Percentiles rank a stretch among this genome's conserved stretches.
Evolutionary conservation across 1,140 invertebrate species (phyloP).

Genomic region (Pemphigus obesinymphae): DNA sequence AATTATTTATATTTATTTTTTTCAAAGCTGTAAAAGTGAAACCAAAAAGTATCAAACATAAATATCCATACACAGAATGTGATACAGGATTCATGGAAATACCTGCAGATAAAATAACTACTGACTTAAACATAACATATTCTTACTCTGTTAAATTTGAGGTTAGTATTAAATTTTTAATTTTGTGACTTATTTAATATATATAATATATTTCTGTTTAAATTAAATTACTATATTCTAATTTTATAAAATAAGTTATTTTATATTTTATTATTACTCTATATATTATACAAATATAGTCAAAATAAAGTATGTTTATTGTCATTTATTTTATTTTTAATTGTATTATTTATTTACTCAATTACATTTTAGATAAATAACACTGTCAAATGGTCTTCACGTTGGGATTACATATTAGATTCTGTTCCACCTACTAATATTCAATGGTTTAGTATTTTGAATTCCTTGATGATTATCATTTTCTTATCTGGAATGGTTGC

Average conservation of each 20-base stretch:
- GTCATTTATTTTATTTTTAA: neutral
- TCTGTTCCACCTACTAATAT: slow-evolving; percentile 98
- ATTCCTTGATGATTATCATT: slow-evolving; percentile 82
- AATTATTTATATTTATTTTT: slow-evolving; percentile 23
- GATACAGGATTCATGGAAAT: slow-evolving; percentile 61
- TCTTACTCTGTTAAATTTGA: slow-evolving; percentile 82
- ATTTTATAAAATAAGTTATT: too few species aligned
- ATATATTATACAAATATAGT: too few species aligned
- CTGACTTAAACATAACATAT: slow-evolving; percentile 71
- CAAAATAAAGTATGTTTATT: neutral
- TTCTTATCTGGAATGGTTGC: slow-evolving; percentile 97
- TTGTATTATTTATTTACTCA: neutral
- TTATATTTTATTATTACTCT: too few species aligned
- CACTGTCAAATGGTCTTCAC: slow-evolving; percentile 92
- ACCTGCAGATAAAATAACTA: slow-evolving; percentile 54
- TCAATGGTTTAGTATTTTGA: slow-evolving; percentile 95
- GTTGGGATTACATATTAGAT: slow-evolving; percentile 99
- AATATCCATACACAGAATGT: slow-evolving; percentile 43
- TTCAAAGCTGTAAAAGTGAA: slow-evolving; percentile 64
- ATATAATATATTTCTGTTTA: neutral
- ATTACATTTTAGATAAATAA: slow-evolving; percentile 61
- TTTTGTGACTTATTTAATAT: neutral
- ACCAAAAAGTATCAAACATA: slow-evolving; percentile 73
- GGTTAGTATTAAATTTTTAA: slow-evolving; percentile 52
- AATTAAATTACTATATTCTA: neutral